Percentiles rank a stretch among this genome's conserved stretches.
Evolutionary conservation across 2,113 vertebrate species (phyloP).

Genomic region (Salvelinus fontinalis): DNA sequence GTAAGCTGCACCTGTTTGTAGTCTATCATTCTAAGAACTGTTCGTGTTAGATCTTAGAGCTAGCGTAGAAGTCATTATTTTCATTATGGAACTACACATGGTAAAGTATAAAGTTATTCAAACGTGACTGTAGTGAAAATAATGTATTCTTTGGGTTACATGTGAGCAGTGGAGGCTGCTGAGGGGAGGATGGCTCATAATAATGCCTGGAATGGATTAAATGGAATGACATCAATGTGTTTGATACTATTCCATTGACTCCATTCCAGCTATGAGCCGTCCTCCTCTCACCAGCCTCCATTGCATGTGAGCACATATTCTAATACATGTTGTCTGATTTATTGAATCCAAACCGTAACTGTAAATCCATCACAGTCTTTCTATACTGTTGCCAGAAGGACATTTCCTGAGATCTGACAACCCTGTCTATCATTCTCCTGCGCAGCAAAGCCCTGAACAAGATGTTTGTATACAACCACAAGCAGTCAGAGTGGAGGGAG

Average conservation of each 20-base stretch:
- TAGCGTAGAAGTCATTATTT: background rate
- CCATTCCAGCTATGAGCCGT: too few relatives aligned
- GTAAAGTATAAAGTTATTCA: too few relatives aligned
- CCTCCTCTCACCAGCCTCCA: too few relatives aligned
- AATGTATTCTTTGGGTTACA: too few relatives aligned
- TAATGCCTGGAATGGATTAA: too few relatives aligned
- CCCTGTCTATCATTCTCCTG: conserved; percentile 5
- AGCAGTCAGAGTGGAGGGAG: conserved; percentile 96
- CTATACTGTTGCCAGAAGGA: background rate
- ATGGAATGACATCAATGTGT: too few relatives aligned
- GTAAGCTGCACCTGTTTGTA: conserved; percentile 55
- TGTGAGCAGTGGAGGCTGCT: too few relatives aligned
- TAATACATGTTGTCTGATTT: background rate
- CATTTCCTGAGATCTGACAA: background rate
- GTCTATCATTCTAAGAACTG: conserved; percentile 34
- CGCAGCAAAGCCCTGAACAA: conserved; percentile 94
- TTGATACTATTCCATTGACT: too few relatives aligned
- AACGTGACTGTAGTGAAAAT: too few relatives aligned
- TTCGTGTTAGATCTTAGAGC: background rate
- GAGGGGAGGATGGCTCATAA: too few relatives aligned
- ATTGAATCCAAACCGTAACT: background rate
- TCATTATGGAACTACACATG: too few relatives aligned
- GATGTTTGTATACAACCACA: conserved; percentile 90
- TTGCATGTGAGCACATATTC: too few relatives aligned
- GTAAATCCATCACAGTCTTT: background rate